A percentile compares a stretch with the other conserved stretches of the same genome.
Evolutionary conservation across 1,140 invertebrate species (phyloP).

Genomic region (Scaptomyza pallida): DNA sequence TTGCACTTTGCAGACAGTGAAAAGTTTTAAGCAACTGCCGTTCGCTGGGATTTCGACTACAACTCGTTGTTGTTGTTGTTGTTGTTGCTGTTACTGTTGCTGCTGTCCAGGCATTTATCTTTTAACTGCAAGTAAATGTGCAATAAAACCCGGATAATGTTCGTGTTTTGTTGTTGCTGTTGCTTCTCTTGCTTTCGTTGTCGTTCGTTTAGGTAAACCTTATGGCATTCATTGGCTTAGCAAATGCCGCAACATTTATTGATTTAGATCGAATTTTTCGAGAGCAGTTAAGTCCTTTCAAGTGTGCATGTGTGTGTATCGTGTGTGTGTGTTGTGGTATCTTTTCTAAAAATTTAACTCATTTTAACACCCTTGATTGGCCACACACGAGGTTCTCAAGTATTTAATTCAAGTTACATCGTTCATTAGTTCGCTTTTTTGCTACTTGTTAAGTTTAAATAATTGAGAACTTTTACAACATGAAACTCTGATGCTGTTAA

Average conservation of each 20-base stretch:
- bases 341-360: too few relatives aligned
- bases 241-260: constrained; percentile 39
- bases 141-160: constrained; percentile 36
- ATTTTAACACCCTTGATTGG: too few relatives aligned
- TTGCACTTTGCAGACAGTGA: constrained; percentile 3
- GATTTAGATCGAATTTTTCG: constrained; percentile 42
- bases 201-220: constrained; percentile 4
- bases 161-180: not conserved
- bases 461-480: too few relatives aligned
- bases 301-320: too few relatives aligned
- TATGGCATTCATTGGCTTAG: constrained; percentile 35
- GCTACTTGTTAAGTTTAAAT: too few relatives aligned
- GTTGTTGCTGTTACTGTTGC: constrained; percentile 8
- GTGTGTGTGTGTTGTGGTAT: not conserved
- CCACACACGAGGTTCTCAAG: too few relatives aligned
- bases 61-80: constrained; percentile 18
- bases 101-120: constrained; percentile 44
- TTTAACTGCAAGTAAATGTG: constrained; percentile 36
- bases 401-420: too few relatives aligned
- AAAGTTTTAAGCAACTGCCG: constrained; percentile 51
- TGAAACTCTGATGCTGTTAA: too few relatives aligned
- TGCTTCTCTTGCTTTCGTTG: too few relatives aligned
- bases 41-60: constrained; percentile 30
- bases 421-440: too few relatives aligned
- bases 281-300: not conserved